Evolutionary conservation across 2,888 invertebrate species (phyloP).

Genomic region (Chrysotoxum bicinctum): DNA sequence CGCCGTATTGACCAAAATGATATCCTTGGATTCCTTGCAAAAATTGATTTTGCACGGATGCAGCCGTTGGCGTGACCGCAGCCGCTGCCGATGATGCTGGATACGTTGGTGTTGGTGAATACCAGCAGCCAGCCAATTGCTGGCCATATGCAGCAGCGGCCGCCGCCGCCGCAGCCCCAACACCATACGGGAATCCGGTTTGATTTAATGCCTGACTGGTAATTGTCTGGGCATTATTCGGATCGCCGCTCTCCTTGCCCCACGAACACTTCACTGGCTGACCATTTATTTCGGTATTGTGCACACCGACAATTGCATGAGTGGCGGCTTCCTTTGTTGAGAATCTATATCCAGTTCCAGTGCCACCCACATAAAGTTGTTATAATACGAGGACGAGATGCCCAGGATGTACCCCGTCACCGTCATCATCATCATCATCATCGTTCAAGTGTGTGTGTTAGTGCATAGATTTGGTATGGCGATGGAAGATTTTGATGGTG

Average conservation of each 20-base stretch:
- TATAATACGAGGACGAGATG: slow-evolving; percentile 9
- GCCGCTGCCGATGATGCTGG: slow-evolving; percentile 83
- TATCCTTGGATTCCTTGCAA: slow-evolving; percentile 94
- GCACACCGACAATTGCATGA: slow-evolving; percentile 98
- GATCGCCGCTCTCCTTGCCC: slow-evolving; percentile 99
- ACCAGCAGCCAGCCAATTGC: slow-evolving; percentile 95
- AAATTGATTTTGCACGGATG: slow-evolving; percentile 91
- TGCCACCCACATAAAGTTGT: slow-evolving; percentile 38
- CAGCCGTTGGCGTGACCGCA: slow-evolving; percentile 86
- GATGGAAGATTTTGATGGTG: slow-evolving; percentile 14
- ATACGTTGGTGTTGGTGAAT: slow-evolving; percentile 89
- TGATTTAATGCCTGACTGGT: slow-evolving; percentile 84
- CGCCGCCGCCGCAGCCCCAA: slow-evolving; percentile 82
- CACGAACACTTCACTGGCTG: slow-evolving; percentile 99
- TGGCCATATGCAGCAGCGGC: slow-evolving; percentile 87
- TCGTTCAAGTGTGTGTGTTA: slow-evolving; percentile 27
- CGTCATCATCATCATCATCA: neutral
- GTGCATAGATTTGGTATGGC: slow-evolving; percentile 2
- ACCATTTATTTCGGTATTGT: slow-evolving; percentile 98
- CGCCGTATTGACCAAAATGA: slow-evolving; percentile 92
- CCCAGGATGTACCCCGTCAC: slow-evolving; percentile 9
- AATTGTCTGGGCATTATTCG: slow-evolving; percentile 90
- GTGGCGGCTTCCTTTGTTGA: slow-evolving; percentile 99
- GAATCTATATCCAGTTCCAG: slow-evolving; percentile 86
- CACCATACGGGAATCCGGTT: slow-evolving; percentile 82